These are phyloP conservation scores for Bostrychus sinensis DNA, from an alignment of 2,113 vertebrate genomes.

Conservation along the genomic window DNA sequence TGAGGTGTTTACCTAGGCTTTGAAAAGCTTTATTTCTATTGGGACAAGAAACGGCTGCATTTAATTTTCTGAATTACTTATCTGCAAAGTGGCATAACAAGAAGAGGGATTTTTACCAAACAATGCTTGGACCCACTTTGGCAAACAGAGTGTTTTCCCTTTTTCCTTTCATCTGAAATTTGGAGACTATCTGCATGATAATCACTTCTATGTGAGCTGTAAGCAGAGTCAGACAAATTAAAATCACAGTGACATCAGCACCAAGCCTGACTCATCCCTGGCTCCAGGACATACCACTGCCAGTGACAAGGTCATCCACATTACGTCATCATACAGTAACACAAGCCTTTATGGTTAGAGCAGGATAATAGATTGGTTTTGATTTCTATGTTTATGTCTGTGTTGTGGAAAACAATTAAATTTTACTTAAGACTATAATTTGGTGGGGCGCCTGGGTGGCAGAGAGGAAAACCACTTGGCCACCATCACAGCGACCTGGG, in stretches of 20 bases:
- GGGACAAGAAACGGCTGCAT: slow-evolving; percentile 39
- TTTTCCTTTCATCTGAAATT: slow-evolving; percentile 1
- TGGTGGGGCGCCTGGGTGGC: slow-evolving; percentile 68
- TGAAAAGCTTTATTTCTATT: slow-evolving; percentile 54
- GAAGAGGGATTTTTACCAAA: slow-evolving; percentile 16
- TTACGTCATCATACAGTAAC: slow-evolving; percentile 59
- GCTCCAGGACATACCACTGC: slow-evolving; percentile 37
- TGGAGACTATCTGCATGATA: neutral
- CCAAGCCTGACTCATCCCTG: slow-evolving; percentile 58
- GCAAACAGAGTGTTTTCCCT: neutral
- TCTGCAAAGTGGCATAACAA: slow-evolving; percentile 35
- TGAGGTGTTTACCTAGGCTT: slow-evolving; percentile 49
- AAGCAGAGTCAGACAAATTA: slow-evolving; percentile 31
- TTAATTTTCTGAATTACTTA: slow-evolving; percentile 56
- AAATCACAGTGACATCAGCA: slow-evolving; percentile 63
- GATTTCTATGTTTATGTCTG: slow-evolving; percentile 10
- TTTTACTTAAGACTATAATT: slow-evolving; percentile 69
- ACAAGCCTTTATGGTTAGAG: slow-evolving; percentile 25
- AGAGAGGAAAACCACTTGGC: slow-evolving; percentile 71
- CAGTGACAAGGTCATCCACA: slow-evolving; percentile 58
- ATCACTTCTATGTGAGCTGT: slow-evolving; percentile 9
- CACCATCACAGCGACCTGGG: slow-evolving; percentile 34
- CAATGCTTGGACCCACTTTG: slow-evolving; percentile 15
- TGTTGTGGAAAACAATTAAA: slow-evolving; percentile 57
- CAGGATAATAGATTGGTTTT: slow-evolving; percentile 33